These are phyloP conservation scores for Heterotis niloticus DNA, from an alignment of 2,113 vertebrate species.

Conservation along the genomic window DNA sequence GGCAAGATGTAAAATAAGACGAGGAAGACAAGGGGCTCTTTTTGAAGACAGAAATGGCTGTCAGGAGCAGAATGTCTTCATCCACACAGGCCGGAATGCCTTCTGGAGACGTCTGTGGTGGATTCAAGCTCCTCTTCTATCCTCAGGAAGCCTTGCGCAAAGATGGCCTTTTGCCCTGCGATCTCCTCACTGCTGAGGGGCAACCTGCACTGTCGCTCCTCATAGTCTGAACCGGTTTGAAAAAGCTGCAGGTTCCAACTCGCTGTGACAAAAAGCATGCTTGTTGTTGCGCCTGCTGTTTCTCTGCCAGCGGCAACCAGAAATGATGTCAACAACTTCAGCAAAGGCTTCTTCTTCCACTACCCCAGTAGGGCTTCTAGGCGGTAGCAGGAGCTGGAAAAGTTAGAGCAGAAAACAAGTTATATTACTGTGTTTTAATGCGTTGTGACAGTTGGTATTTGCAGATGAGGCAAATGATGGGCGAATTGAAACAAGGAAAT, in stretches of 20 bases:
- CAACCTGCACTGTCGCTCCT: background rate
- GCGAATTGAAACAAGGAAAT: no score
- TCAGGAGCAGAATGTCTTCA: background rate
- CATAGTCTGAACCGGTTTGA: background rate
- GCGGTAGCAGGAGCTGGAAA: background rate
- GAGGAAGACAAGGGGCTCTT: background rate
- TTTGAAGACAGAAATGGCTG: background rate
- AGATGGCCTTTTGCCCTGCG: background rate
- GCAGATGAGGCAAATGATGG: background rate
- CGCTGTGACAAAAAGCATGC: background rate
- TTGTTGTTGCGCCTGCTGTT: background rate
- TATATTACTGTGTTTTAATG: background rate
- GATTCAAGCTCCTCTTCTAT: no score
- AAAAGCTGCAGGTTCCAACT: background rate
- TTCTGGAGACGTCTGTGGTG: no score
- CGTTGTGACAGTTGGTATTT: background rate
- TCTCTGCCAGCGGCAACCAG: background rate
- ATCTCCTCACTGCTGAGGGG: background rate
- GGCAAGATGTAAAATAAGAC: background rate
- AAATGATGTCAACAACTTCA: no score
- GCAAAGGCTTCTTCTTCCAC: background rate
- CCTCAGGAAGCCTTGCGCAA: no score
- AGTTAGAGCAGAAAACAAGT: background rate
- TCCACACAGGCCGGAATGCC: no score
- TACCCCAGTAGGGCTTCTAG: no score